Evolutionary conservation across 2,797 vertebrate genomes (phyloP).

Genomic region (Phalloptychus januarius): DNA sequence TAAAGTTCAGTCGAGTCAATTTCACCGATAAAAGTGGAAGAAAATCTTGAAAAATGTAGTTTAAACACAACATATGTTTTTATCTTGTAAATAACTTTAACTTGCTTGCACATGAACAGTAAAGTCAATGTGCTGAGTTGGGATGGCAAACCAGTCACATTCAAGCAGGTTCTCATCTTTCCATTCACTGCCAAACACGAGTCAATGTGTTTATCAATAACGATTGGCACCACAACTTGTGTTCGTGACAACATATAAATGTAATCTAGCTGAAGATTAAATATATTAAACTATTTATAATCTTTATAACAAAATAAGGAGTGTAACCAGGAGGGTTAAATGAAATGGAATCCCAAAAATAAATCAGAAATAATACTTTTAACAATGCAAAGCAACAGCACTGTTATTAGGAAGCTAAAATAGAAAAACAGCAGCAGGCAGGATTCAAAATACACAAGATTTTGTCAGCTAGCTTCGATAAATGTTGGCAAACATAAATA

Average conservation of each 20-base stretch:
- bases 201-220: background rate
- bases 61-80: background rate
- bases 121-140: conserved; percentile 31
- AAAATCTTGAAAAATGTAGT: conserved; percentile 7
- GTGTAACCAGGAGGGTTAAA: conserved; percentile 30
- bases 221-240: background rate
- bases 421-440: conserved; percentile 45
- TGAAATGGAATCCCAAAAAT: conserved; percentile 33
- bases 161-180: conserved; percentile 67
- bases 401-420: conserved; percentile 24
- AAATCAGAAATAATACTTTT: conserved; percentile 36
- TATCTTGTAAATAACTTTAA: background rate
- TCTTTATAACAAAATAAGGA: conserved; percentile 19
- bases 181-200: conserved; percentile 68
- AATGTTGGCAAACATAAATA: conserved; percentile 20
- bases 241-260: background rate
- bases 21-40: conserved; percentile 28
- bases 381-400: conserved; percentile 39
- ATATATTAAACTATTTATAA: conserved; percentile 22
- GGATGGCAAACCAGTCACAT: conserved; percentile 50
- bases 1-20: conserved; percentile 17
- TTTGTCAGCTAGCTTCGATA: conserved; percentile 21
- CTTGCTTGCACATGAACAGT: conserved; percentile 20
- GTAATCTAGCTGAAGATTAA: background rate
- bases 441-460: conserved; percentile 24